These are phyloP conservation scores for Chymomyza fuscimana DNA, from an alignment of 2,888 invertebrate genomes.

Conservation along the genomic window DNA sequence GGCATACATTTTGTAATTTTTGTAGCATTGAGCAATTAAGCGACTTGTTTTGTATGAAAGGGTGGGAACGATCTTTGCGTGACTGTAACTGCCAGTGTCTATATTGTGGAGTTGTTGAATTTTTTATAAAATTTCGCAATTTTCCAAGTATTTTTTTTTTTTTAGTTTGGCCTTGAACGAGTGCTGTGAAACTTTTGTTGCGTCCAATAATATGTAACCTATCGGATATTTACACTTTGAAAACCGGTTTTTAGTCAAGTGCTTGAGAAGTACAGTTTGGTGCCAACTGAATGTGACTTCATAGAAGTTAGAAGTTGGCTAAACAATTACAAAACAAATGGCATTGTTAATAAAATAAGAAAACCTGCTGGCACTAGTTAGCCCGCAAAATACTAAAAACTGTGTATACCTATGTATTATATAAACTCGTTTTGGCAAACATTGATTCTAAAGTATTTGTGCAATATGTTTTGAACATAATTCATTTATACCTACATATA, in stretches of 20 bases:
- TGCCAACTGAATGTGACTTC: not conserved
- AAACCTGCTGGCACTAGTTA: constrained; percentile 3
- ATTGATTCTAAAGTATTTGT: not conserved
- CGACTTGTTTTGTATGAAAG: not conserved
- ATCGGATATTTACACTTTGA: not conserved
- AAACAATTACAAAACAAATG: constrained; percentile 5
- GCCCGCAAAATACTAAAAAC: not conserved
- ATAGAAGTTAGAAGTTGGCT: constrained; percentile 4
- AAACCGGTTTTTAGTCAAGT: not conserved
- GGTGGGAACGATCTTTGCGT: not conserved
- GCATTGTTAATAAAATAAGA: not conserved
- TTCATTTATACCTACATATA: not conserved
- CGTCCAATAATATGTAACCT: not conserved
- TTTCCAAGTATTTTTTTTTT: constrained; percentile 3
- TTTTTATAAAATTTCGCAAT: not conserved
- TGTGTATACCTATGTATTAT: not conserved
- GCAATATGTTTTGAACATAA: not conserved
- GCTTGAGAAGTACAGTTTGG: not conserved
- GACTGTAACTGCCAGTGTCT: not conserved
- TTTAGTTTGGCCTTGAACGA: not conserved
- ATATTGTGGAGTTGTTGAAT: not conserved
- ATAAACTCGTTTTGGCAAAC: constrained; percentile 1
- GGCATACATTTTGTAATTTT: constrained; percentile 50
- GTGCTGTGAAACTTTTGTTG: not conserved
- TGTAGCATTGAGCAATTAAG: not conserved